These are phyloP conservation scores for Eubasilissa regina DNA, from an alignment of 1,140 invertebrate species.

Conservation along the genomic window DNA sequence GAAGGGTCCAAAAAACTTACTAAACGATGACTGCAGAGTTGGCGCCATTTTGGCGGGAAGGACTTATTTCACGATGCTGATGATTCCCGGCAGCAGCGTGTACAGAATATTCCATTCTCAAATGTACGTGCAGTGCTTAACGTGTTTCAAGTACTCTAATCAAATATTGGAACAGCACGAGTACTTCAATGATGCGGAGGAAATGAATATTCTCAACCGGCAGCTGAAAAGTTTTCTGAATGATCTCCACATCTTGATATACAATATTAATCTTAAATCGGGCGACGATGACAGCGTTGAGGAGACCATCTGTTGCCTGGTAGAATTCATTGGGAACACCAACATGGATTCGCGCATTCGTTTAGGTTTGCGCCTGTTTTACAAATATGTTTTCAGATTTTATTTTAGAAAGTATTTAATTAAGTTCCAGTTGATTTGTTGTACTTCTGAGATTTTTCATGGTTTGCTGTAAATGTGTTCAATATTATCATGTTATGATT, in stretches of 20 bases:
- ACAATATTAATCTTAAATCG: conserved; percentile 36
- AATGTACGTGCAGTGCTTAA: conserved; percentile 50
- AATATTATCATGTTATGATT: too few species aligned
- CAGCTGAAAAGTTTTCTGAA: conserved; percentile 42
- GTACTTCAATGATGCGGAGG: conserved; percentile 3
- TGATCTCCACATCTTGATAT: conserved; percentile 36
- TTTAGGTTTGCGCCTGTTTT: conserved; percentile 41
- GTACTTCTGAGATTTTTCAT: too few species aligned
- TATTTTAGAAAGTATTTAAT: too few species aligned
- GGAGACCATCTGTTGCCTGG: conserved; percentile 49
- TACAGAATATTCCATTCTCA: conserved; percentile 51
- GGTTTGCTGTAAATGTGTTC: too few species aligned
- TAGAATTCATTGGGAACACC: conserved; percentile 49
- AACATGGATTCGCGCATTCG: conserved; percentile 22
- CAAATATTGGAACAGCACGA: conserved; percentile 45
- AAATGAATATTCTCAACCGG: conserved; percentile 39
- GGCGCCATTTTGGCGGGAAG: conserved; percentile 44
- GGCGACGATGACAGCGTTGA: conserved; percentile 39
- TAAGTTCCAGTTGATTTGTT: too few species aligned
- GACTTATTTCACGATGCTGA: conserved; percentile 48
- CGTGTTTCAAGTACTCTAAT: conserved; percentile 43
- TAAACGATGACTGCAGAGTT: conserved; percentile 18
- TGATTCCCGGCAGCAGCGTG: conserved; percentile 51
- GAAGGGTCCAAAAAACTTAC: conserved; percentile 39
- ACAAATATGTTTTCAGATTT: not conserved